A percentile compares a stretch with the other conserved stretches of the same genome.
Evolutionary conservation across 2,888 invertebrate species (phyloP).

Genomic region (Himalopsyche japonica): DNA sequence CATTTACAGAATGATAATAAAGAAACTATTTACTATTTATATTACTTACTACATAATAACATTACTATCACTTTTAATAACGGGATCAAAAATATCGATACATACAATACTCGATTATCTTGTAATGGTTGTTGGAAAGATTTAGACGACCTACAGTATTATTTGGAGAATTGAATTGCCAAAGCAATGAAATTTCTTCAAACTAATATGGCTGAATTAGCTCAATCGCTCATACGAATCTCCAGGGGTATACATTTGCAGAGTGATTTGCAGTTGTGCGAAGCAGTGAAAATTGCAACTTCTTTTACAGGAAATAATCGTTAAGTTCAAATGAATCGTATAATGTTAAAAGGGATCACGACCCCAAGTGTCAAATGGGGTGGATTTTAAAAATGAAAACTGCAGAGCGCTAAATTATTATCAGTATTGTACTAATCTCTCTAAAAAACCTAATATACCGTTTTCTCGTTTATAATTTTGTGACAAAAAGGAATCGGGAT

Average conservation of each 20-base stretch:
- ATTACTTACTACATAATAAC: too few species aligned
- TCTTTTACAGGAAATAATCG: constrained; percentile 33
- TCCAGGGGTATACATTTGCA: background rate
- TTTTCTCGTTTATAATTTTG: too few species aligned
- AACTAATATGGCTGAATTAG: background rate
- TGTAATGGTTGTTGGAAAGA: too few species aligned
- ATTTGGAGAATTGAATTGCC: too few species aligned
- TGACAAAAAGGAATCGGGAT: too few species aligned
- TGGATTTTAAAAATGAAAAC: background rate
- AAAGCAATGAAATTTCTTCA: background rate
- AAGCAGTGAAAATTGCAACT: constrained; percentile 8
- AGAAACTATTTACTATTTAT: background rate
- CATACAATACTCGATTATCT: too few species aligned
- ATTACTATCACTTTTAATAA: too few species aligned
- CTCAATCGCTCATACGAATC: background rate
- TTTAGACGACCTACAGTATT: too few species aligned
- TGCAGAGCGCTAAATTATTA: background rate
- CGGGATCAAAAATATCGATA: too few species aligned
- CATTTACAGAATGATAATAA: background rate
- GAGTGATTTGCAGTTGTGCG: background rate
- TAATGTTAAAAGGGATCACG: constrained; percentile 32
- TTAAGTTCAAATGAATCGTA: constrained; percentile 39
- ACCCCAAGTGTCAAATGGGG: background rate
- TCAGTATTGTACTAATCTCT: too few species aligned
- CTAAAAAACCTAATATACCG: too few species aligned